Conservation (phyloP, 1,140 invertebrate genomes). For the Hylyphantes graminicola region DNA sequence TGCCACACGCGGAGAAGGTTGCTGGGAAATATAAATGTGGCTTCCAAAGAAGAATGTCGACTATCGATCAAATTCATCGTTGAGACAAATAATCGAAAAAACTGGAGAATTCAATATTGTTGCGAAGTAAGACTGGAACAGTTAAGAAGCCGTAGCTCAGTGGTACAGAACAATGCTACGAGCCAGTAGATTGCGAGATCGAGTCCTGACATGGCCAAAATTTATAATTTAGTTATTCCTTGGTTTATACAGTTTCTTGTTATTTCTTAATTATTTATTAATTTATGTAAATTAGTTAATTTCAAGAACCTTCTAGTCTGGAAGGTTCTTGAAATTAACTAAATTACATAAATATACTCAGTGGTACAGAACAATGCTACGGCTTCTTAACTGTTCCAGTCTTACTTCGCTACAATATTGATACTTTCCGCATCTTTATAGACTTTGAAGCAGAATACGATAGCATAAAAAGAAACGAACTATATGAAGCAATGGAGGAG, state of each 20-base stretch:
- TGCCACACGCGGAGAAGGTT: not conserved
- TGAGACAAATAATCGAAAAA: constrained; percentile 1
- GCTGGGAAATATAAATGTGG: not conserved
- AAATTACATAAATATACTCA: too few species aligned
- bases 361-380: not conserved
- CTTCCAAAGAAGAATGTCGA: not conserved
- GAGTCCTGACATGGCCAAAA: too few species aligned
- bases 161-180: not conserved
- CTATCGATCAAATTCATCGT: not conserved
- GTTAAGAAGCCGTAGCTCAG: not conserved
- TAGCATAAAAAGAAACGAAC: too few species aligned
- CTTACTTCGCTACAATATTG: not conserved
- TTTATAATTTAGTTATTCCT: too few species aligned
- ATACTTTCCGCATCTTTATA: too few species aligned
- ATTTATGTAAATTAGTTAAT: too few species aligned
- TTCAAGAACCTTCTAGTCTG: too few species aligned
- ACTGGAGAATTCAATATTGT: not conserved
- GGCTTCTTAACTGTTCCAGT: not conserved
- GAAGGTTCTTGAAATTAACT: not conserved
- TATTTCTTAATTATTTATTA: too few species aligned
- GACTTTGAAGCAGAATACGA: too few species aligned
- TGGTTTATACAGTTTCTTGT: too few species aligned
- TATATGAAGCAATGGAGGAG: too few species aligned
- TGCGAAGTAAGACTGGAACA: not conserved
- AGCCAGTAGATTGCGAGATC: not conserved